Percentiles rank a stretch among this genome's conserved stretches.
These are phyloP conservation scores for Brenthis daphne DNA, from an alignment of 2,888 invertebrate genomes.

Conservation along the genomic window DNA sequence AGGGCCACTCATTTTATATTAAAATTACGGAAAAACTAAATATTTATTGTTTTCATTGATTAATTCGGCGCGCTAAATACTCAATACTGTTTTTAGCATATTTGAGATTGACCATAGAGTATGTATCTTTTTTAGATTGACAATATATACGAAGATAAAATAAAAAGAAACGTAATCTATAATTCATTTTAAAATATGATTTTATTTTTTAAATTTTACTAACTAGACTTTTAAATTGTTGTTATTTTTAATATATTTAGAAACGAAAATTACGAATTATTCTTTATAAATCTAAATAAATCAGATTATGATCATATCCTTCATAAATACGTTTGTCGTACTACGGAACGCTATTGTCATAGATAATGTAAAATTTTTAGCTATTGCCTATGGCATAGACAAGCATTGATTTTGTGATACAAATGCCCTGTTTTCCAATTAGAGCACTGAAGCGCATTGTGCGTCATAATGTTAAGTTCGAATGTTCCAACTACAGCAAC, in stretches of 20 bases:
- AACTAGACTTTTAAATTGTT: background rate
- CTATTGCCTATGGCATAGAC: conserved; percentile 1
- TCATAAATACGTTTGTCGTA: background rate
- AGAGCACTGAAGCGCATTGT: no score
- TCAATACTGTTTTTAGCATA: background rate
- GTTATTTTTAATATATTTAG: background rate
- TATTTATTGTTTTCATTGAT: conserved; percentile 2
- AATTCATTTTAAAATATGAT: no score
- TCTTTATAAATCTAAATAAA: no score
- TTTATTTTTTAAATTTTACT: background rate
- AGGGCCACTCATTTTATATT: conserved; percentile 68
- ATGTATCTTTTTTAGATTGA: background rate
- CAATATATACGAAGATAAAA: background rate
- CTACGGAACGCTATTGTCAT: conserved; percentile 3
- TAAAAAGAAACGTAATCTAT: background rate
- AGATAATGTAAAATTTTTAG: background rate
- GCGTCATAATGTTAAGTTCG: no score
- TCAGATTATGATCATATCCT: no score
- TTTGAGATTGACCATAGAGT: background rate
- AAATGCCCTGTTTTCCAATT: no score
- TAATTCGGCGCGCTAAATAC: conserved; percentile 16
- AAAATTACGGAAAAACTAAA: conserved; percentile 1
- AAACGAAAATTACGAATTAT: background rate
- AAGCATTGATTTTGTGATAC: background rate
- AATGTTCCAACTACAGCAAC: no score